Conservation (phyloP, 2,797 vertebrate genomes). For the Ceyx erithaca region DNA sequence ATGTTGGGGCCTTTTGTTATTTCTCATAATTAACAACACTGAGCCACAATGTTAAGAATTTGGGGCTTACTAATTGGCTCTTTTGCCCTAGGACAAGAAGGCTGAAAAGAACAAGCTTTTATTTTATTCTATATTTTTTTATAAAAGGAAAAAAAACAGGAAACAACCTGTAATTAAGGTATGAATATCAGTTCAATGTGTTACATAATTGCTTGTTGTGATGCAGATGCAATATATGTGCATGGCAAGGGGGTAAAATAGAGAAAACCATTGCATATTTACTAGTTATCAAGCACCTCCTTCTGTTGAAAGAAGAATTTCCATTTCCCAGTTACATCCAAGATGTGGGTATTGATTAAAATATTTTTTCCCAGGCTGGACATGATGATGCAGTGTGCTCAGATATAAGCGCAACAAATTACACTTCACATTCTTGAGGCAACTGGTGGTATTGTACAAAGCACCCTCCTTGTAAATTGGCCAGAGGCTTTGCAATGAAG, state of each 20-base stretch:
- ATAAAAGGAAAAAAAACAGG: not conserved
- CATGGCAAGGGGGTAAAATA: not conserved
- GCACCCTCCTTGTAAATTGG: not conserved
- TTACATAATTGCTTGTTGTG: not conserved
- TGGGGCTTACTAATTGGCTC: constrained; percentile 4
- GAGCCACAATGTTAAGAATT: not conserved
- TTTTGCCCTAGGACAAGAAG: not conserved
- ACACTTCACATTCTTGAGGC: not conserved
- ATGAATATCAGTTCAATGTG: not conserved
- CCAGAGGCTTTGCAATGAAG: not conserved
- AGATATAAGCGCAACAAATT: not conserved
- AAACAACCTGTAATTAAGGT: not conserved
- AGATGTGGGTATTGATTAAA: not conserved
- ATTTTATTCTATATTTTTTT: not conserved
- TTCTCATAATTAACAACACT: not conserved
- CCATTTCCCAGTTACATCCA: not conserved
- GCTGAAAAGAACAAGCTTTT: not conserved
- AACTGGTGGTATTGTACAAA: not conserved
- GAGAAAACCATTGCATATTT: not conserved
- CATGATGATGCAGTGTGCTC: not conserved
- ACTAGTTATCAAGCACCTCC: not conserved
- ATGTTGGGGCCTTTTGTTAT: not conserved
- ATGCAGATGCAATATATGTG: not conserved
- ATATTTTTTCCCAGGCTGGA: not conserved
- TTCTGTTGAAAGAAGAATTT: not conserved